Evolutionary conservation across 2,888 invertebrate genomes (phyloP).

Genomic region (Folsomia candida): DNA sequence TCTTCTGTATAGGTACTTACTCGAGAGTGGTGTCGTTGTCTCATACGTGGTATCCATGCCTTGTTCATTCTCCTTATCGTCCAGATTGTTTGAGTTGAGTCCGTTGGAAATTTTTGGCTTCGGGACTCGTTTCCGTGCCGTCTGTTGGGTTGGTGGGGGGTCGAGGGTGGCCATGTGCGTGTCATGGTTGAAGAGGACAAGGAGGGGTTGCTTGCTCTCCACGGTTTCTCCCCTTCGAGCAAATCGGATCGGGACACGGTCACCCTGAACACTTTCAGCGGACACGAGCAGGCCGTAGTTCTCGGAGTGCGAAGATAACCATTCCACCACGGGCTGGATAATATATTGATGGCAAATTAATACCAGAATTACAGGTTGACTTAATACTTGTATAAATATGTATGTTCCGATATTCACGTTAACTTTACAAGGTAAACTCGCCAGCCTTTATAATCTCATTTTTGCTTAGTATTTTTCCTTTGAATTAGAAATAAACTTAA

Average conservation of each 20-base stretch:
- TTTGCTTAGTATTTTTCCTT: no score
- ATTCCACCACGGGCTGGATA: constrained; percentile 59
- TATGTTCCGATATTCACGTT: no score
- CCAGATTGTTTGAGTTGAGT: constrained; percentile 9
- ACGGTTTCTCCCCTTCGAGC: constrained; percentile 59
- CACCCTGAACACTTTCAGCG: constrained; percentile 58
- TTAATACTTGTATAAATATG: no score
- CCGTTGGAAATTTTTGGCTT: constrained; percentile 13
- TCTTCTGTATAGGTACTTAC: constrained; percentile 21
- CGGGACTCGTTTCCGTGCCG: constrained; percentile 1
- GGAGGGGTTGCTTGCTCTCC: constrained; percentile 60
- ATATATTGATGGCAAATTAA: no score
- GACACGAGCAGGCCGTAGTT: constrained; percentile 63
- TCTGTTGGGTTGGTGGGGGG: constrained; percentile 11
- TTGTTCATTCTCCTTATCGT: constrained; percentile 13
- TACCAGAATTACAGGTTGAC: no score
- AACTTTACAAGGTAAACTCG: no score
- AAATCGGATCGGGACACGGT: constrained; percentile 58
- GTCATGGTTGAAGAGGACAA: constrained; percentile 60
- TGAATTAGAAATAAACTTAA: no score
- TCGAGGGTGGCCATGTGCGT: constrained; percentile 46
- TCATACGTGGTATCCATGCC: constrained; percentile 26
- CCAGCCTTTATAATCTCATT: no score
- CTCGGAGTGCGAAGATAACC: constrained; percentile 58
- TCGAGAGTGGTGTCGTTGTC: constrained; percentile 44